Percentiles rank a stretch among this genome's conserved stretches.
Evolutionary conservation across 2,113 vertebrate species (phyloP).

Genomic region (Bujurquina vittata): DNA sequence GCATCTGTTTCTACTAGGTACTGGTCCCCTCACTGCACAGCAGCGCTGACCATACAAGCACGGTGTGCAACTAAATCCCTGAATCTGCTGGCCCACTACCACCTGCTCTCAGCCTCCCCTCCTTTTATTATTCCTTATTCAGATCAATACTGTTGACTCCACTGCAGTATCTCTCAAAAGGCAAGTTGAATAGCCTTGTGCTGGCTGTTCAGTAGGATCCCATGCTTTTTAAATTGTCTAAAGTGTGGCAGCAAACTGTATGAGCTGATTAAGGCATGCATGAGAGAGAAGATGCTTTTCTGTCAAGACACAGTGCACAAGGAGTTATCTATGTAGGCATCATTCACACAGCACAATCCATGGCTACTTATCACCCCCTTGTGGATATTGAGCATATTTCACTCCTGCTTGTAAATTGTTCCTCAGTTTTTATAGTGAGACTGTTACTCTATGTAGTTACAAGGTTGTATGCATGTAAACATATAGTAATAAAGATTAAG

Average conservation of each 20-base stretch:
- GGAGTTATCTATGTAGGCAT: slow-evolving; percentile 5
- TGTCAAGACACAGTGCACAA: slow-evolving; percentile 29
- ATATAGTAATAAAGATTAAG: too few relatives aligned
- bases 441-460: background rate
- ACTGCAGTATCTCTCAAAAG: slow-evolving; percentile 61
- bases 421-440: background rate
- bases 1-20: slow-evolving; percentile 76
- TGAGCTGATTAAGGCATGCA: slow-evolving; percentile 52
- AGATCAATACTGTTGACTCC: slow-evolving; percentile 75
- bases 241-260: slow-evolving; percentile 55
- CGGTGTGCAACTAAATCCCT: slow-evolving; percentile 69
- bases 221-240: slow-evolving; percentile 59
- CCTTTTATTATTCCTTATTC: slow-evolving; percentile 60
- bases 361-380: slow-evolving; percentile 66
- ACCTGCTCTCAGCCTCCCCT: slow-evolving; percentile 73
- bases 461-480: background rate
- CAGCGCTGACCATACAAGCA: slow-evolving; percentile 57
- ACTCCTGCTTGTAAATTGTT: background rate
- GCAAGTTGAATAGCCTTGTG: slow-evolving; percentile 49
- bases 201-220: slow-evolving; percentile 45
- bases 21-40: slow-evolving; percentile 50
- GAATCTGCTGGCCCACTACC: slow-evolving; percentile 69
- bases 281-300: slow-evolving; percentile 42
- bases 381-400: slow-evolving; percentile 36
- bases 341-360: background rate